Evolutionary conservation across 2,113 vertebrate species (phyloP).

Genomic region (Leptobrachium leishanense): DNA sequence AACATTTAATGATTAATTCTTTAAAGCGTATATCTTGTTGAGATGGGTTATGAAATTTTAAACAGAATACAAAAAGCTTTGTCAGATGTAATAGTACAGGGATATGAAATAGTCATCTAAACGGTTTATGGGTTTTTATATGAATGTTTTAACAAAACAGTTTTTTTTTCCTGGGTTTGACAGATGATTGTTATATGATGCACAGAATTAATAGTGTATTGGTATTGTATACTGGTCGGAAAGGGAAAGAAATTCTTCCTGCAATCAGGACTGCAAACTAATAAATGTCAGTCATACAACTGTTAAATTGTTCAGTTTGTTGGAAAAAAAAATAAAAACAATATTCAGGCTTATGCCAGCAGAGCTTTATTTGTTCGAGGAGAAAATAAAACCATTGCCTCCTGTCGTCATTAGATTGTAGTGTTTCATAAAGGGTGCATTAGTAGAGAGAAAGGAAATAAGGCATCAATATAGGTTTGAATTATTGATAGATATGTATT

Average conservation of each 20-base stretch:
- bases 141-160: conserved; percentile 12
- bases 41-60: conserved; percentile 39
- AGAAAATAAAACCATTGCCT: conserved; percentile 12
- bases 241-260: conserved; percentile 6
- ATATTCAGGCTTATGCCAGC: conserved; percentile 9
- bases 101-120: conserved; percentile 31
- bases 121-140: conserved; percentile 24
- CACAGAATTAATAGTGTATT: conserved; percentile 40
- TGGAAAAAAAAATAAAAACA: conserved; percentile 27
- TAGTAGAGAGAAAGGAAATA: conserved; percentile 24
- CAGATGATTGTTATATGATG: conserved; percentile 31
- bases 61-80: conserved; percentile 47
- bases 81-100: conserved; percentile 36
- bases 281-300: conserved; percentile 38
- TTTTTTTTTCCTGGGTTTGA: neutral
- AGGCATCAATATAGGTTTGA: conserved; percentile 28
- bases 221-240: conserved; percentile 21
- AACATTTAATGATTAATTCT: conserved; percentile 44
- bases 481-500: conserved; percentile 43
- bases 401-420: conserved; percentile 36
- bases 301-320: conserved; percentile 37
- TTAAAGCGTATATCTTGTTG: conserved; percentile 36
- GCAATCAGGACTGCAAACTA: conserved; percentile 31
- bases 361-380: conserved; percentile 14
- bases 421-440: conserved; percentile 39